These are phyloP conservation scores for Cossypha caffra DNA, from an alignment of 2,797 vertebrate genomes.

Conservation along the genomic window DNA sequence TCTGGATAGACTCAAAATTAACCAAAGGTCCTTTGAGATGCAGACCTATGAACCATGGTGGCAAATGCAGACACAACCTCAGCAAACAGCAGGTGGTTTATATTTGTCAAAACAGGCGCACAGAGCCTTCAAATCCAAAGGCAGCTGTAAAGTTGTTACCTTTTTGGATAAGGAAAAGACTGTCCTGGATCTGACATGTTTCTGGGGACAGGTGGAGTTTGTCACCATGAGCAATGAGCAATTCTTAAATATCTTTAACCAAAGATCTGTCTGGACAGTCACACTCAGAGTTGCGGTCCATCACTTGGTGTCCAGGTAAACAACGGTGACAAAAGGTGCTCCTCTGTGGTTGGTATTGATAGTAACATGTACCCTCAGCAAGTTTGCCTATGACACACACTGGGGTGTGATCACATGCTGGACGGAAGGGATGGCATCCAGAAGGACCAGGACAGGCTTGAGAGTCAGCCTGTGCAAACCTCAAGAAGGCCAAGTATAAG, in stretches of 20 bases:
- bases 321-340: rapidly evolving
- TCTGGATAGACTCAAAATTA: constrained; percentile 48
- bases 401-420: rapidly evolving
- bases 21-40: constrained; percentile 36
- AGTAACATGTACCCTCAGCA: neutral
- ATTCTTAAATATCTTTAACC: neutral
- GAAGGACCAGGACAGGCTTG: neutral
- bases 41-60: constrained; percentile 3
- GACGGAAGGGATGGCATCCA: neutral
- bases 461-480: neutral
- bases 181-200: neutral
- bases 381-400: neutral
- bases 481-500: neutral
- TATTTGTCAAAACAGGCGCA: neutral
- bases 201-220: neutral
- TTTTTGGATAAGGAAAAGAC: neutral
- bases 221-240: neutral
- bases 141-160: neutral
- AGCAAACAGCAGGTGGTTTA: neutral
- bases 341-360: rapidly evolving
- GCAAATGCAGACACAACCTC: neutral
- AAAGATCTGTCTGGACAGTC: neutral
- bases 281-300: neutral
- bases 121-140: neutral
- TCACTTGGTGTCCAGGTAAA: neutral